Evolutionary conservation across 2,797 vertebrate species (phyloP).

Genomic region (Microtus agrestis): DNA sequence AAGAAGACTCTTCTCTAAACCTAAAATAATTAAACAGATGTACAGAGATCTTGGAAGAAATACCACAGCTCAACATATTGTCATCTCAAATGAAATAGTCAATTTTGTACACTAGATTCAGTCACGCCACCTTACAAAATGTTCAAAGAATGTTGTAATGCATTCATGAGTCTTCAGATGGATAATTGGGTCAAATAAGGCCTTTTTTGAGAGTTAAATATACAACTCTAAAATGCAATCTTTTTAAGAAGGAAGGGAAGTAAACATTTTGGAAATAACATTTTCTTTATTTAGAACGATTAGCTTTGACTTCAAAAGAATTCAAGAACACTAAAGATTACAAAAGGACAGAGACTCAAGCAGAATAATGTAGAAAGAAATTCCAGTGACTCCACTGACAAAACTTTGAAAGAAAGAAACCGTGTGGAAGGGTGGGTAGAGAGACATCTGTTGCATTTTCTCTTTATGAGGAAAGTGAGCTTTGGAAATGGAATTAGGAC

Average conservation of each 20-base stretch:
- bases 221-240: not conserved
- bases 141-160: not conserved
- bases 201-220: not conserved
- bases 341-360: not conserved
- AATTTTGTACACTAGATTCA: not conserved
- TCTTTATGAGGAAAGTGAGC: not conserved
- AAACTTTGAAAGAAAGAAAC: not conserved
- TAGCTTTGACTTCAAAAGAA: not conserved
- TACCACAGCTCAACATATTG: not conserved
- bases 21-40: not conserved
- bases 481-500: not conserved
- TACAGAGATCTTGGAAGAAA: not conserved
- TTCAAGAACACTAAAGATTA: slow-evolving; percentile 1
- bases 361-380: not conserved
- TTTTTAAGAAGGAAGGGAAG: not conserved
- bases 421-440: not conserved
- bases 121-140: not conserved
- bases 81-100: not conserved
- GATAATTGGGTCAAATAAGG: not conserved
- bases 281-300: not conserved
- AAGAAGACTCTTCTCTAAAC: not conserved
- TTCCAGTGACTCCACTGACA: not conserved
- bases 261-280: not conserved
- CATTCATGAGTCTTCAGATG: not conserved
- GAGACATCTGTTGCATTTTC: not conserved